Evolutionary conservation across 35 echinoderm and acorn worm genomes (phyloP).

Genomic region (Ophioderma brevispina): DNA sequence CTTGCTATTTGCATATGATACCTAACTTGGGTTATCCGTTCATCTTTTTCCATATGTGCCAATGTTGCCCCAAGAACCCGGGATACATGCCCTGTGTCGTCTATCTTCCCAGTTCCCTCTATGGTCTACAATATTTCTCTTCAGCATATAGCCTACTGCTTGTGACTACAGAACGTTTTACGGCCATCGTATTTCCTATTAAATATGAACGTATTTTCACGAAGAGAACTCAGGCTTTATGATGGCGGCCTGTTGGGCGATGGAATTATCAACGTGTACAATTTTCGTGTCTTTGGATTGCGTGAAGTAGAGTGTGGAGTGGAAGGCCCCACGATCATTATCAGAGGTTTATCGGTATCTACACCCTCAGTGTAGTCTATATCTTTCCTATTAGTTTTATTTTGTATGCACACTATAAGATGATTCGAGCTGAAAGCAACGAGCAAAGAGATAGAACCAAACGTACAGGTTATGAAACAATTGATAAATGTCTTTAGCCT

Average conservation of each 20-base stretch:
- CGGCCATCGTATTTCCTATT: constrained; percentile 80
- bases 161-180: constrained; percentile 75
- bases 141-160: constrained; percentile 75
- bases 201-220: constrained; percentile 66
- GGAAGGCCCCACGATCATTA: neutral
- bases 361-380: neutral
- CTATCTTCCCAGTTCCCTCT: constrained; percentile 71
- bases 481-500: no score
- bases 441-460: no score
- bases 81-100: constrained; percentile 61
- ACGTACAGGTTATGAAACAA: no score
- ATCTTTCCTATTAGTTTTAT: neutral
- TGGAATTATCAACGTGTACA: constrained; percentile 74
- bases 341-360: neutral
- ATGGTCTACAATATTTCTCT: constrained; percentile 69
- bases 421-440: no score
- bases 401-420: neutral
- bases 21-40: constrained; percentile 54
- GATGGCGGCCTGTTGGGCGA: constrained; percentile 73
- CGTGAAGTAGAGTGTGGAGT: neutral
- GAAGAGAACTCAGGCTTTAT: constrained; percentile 41
- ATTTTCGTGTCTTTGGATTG: constrained; percentile 50
- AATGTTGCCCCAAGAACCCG: constrained; percentile 4
- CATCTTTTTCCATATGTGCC: constrained; percentile 75
- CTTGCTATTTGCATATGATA: constrained; percentile 50